These are phyloP conservation scores for Catagonus wagneri DNA, from an alignment of 2,113 vertebrate genomes.

Conservation along the genomic window DNA sequence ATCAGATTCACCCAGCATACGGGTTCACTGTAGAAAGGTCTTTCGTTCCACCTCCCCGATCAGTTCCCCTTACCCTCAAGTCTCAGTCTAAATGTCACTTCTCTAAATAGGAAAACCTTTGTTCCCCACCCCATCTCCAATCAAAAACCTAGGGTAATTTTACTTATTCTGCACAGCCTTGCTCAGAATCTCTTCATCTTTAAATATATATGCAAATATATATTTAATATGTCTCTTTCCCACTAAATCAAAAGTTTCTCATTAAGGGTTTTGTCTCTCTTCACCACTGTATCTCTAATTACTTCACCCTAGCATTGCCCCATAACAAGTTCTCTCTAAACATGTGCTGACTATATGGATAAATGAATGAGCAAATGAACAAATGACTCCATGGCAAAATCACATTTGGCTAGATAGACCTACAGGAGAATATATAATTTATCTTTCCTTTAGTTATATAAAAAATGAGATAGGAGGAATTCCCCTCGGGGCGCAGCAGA, in stretches of 20 bases:
- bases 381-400: neutral
- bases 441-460: constrained; percentile 36
- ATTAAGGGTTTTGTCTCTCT: neutral
- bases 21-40: neutral
- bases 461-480: constrained; percentile 21
- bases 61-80: neutral
- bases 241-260: neutral
- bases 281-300: neutral
- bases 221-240: neutral
- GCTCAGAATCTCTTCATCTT: constrained; percentile 39
- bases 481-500: no score
- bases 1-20: neutral
- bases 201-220: neutral
- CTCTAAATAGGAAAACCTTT: neutral
- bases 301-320: neutral
- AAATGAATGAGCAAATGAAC: neutral
- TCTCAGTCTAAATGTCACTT: neutral
- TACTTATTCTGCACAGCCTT: neutral
- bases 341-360: neutral
- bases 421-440: neutral
- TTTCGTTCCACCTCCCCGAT: neutral
- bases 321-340: neutral
- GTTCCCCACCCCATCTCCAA: neutral
- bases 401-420: neutral
- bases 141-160: neutral